Evolutionary conservation across 2,888 invertebrate species (phyloP), one percentile per base, ranked within the genome.

Genomic region (Cataglyphis cursor): DNA sequence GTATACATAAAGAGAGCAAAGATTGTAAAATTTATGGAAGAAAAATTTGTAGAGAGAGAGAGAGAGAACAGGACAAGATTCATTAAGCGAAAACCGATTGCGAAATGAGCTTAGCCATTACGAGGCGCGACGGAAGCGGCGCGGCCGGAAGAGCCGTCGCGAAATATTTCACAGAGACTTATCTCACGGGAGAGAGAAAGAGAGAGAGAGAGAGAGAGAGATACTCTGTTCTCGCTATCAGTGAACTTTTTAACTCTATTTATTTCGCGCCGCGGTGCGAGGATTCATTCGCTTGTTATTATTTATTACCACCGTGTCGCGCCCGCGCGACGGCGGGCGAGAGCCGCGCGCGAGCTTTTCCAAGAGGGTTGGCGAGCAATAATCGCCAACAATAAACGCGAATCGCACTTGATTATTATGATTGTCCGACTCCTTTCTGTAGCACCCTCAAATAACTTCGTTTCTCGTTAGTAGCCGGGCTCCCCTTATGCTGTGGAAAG

Each of bases 381-480:
- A 93, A 93, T 93, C 93, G 90, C 85, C 89, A 91, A 93, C 92
- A 92, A 93, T 93, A 92, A 93, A 93, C 91, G 91, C 92, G 91
- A 93, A 92, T 92, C 91, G 93, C 90, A 93, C 93, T 94, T 93
- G 94, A 94, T 94, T 94, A 94, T 93, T 93, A 92, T 94, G 92
- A 94, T 94, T 93, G 92, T 91, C 86, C 91, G 91, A 90, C 92
- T 93, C 90, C 92, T 93, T 92, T 93, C 90, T 90, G 87, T 88
- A 83, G 90, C 88, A 92, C 93, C 93, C 93, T 91, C 91, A 90
- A 92, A 92, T 93, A 93, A 93, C 92, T 93, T 92, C 89, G 87
- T 93, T 92, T 93, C 93, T 93, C 92, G 92, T 93, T 94, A 92
- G 93, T 90, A 90, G 90, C 89, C 76, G 76, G 76, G 85, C 84